A percentile compares a stretch with the other conserved stretches of the same genome.
phyloP scores from a whole-genome alignment of 2,888 invertebrate genomes.

The Coenonympha glycerion region DNA sequence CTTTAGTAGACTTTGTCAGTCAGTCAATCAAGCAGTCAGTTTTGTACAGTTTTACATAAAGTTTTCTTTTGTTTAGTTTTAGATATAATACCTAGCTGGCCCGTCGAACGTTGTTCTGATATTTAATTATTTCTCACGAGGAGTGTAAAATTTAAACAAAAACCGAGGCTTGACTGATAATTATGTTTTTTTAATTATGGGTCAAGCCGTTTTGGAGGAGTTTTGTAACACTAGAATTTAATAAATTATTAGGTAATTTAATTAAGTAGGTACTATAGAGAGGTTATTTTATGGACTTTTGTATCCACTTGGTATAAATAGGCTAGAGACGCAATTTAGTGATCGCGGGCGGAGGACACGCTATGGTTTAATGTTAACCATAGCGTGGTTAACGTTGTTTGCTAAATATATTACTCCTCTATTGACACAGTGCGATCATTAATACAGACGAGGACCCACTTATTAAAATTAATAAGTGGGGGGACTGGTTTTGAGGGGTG shows the following conservation, averaged over 20 bases:
- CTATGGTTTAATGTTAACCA: slow-evolving; percentile 13
- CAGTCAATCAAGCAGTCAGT: no score
- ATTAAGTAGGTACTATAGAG: background rate
- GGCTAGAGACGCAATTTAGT: slow-evolving; percentile 2
- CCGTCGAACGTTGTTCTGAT: no score
- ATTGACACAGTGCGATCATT: slow-evolving; percentile 74
- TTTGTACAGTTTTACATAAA: no score
- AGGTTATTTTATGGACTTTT: background rate
- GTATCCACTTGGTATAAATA: slow-evolving; percentile 1
- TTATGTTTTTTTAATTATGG: no score
- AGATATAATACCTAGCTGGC: no score
- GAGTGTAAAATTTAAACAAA: no score
- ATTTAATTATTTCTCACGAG: no score
- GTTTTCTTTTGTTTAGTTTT: no score
- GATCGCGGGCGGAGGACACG: background rate
- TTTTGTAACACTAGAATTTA: background rate
- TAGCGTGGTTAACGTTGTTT: slow-evolving; percentile 54
- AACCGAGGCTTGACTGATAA: no score
- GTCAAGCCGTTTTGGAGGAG: background rate
- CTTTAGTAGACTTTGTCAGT: no score
- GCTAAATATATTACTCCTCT: slow-evolving; percentile 69
- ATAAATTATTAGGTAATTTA: background rate
- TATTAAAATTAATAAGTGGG: slow-evolving; percentile 76
- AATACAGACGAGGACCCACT: slow-evolving; percentile 70
- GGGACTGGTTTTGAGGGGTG: slow-evolving; percentile 59